phyloP scores from a whole-genome alignment of 1,140 invertebrate genomes.

The Antheraea mylitta region DNA sequence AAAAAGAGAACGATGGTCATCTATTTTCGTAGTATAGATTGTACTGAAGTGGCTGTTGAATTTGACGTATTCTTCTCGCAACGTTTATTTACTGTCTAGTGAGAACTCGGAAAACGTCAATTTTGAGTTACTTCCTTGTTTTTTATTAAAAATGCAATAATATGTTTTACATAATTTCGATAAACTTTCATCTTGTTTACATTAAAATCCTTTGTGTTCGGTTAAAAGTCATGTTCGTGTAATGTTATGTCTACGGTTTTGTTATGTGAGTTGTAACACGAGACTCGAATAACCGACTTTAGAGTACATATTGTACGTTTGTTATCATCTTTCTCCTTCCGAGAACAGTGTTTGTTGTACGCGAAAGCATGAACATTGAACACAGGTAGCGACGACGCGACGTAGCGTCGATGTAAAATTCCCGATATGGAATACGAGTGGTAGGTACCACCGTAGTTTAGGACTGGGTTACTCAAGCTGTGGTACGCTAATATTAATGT shows the following conservation, averaged over 20 bases:
- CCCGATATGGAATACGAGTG: slow-evolving; percentile 17
- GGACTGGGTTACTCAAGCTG: not conserved
- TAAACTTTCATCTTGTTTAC: not conserved
- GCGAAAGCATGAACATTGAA: slow-evolving; percentile 1
- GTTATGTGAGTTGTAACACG: not conserved
- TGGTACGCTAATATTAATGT: not conserved
- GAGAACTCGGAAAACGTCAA: too few relatives aligned
- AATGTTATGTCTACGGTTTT: not conserved
- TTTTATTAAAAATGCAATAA: too few relatives aligned
- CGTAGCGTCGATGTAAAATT: not conserved
- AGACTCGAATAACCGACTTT: slow-evolving; percentile 1
- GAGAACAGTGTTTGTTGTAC: not conserved
- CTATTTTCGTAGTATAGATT: too few relatives aligned
- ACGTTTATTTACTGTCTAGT: too few relatives aligned
- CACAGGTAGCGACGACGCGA: not conserved
- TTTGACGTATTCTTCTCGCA: too few relatives aligned
- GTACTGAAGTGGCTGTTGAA: too few relatives aligned
- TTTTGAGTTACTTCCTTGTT: too few relatives aligned
- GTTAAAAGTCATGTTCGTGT: not conserved
- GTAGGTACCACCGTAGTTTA: slow-evolving; percentile 7
- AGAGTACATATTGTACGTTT: not conserved
- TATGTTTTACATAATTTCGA: not conserved
- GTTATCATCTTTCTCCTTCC: slow-evolving; percentile 10
- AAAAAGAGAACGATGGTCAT: too few relatives aligned
- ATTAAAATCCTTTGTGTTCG: not conserved